Evolutionary conservation across 2,888 invertebrate species (phyloP), one percentile per base, ranked within the genome.

Genomic region (Lycocerus yunnanus): DNA sequence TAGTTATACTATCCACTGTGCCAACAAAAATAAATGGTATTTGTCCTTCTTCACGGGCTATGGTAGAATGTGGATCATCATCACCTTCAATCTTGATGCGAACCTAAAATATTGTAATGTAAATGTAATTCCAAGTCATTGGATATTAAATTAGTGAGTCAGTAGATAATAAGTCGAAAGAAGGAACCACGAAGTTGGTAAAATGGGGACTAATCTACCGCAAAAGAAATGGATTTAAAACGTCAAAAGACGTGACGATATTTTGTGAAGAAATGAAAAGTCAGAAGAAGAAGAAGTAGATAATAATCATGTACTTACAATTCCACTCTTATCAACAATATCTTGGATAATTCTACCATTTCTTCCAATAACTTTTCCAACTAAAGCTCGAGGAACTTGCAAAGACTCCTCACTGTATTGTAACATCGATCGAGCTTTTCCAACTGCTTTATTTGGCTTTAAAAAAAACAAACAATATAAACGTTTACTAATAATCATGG

Each of bases 1-100:
- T 97, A 84, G 93, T 93, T 90, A 98, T 98, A 90, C 95, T 97
- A 89, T 98, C 98, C 80, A 95, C 92, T 72, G 98, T 98, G 85
- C 99, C 98, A 80, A 99, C 98, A 90, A 99, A 99, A 84, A 98
- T 97, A 90, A 99, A 99, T 82, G 98, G 98, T 88, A 99, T 97
- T 88, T 96, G 94, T 83, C 97, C 97, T 90, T 95, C 95, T 89
- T 97, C 96, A 82, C 97, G 92, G 82, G 96, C 96, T 85, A 94
- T 94, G 81, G 93, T 93, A 79, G 96, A 95, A 88, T 94, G 93
- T 80, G 96, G 96, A 89, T 98, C 98, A 88, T 97, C 97, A 90
- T 98, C 98, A 78, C 98, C 99, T 89, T 99, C 99, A 87, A 99
- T 99, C 90, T 98, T 96, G 79, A 97, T 96, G 84, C 94, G 89